Evolutionary conservation across 2,113 vertebrate species (phyloP), one percentile per base, ranked within the genome.

Genomic region (Garra rufa): DNA sequence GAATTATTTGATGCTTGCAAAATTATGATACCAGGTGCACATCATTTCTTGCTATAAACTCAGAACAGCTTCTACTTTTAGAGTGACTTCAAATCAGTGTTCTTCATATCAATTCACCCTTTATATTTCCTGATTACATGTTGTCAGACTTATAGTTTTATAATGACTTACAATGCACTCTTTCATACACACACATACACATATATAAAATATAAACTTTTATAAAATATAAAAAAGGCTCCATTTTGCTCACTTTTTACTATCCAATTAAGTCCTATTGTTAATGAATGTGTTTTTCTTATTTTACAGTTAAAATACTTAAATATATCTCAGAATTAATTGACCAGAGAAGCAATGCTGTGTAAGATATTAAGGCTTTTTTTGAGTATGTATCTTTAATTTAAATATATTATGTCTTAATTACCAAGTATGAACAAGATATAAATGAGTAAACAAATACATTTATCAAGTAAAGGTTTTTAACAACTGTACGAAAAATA

Each of bases 1-100:
- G 87, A 92, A 90, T 88, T 86, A 92, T 92, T 65, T 82, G 81
- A 87, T 86, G 91, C 90, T 87, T 90, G 87, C 87, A 83, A 71
- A 90, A 88, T 85, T 81, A 86, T 83, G 90, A 92, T 89, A 88
- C 81, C 78, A 67, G 84, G 86, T 90, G 91, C 88, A 84, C 85
- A 86, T 91, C 55, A 87, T 88, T 90, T 91, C 88, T 81, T 83
- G 83, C 88, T 75, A 85, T 83, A 81, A 75, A 87, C 84, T 73
- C 74, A 85, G 19, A 34, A 34, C 8, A 10, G 6, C 82, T 5
- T 24, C 28, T 26, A 7, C 14, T 79, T 80, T 80, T 59, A 80
- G 9, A 65, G 26, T 63, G 41, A 80, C 15, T 28, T 76, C 3
- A 38, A 38, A 76, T 19, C 19, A 34, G 17, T 34, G 46, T 76